phyloP scores from a whole-genome alignment of 2,113 vertebrate genomes.

The Mormoops blainvillei region DNA sequence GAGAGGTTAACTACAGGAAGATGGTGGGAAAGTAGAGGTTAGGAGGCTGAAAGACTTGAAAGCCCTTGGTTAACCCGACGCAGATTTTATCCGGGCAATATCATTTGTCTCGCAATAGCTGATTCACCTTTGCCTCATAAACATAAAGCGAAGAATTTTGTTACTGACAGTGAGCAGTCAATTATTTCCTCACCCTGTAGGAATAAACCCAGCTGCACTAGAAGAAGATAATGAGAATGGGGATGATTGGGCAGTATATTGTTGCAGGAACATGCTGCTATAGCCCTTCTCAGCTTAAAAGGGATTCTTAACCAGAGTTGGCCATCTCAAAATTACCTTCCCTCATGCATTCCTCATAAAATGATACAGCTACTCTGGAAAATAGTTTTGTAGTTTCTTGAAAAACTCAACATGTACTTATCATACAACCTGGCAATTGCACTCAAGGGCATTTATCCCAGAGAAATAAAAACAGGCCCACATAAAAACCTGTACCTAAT shows the following conservation, averaged over 20 bases:
- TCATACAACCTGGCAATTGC: not conserved
- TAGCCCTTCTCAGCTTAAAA: not conserved
- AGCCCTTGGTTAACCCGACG: not conserved
- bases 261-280: not conserved
- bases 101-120: not conserved
- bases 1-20: not conserved
- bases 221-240: not conserved
- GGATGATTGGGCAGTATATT: not conserved
- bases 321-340: not conserved
- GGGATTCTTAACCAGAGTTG: not conserved
- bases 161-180: not conserved
- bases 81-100: not conserved
- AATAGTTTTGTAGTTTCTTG: not conserved
- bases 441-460: not conserved
- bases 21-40: too few relatives aligned
- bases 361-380: not conserved
- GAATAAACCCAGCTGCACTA: not conserved
- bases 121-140: not conserved
- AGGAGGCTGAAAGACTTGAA: not conserved
- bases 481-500: not conserved
- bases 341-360: not conserved
- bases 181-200: not conserved
- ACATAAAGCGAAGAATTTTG: not conserved
- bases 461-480: not conserved
- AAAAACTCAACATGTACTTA: not conserved